Evolutionary conservation across 2,888 invertebrate genomes (phyloP).

Genomic region (Pasiphila rectangulata): DNA sequence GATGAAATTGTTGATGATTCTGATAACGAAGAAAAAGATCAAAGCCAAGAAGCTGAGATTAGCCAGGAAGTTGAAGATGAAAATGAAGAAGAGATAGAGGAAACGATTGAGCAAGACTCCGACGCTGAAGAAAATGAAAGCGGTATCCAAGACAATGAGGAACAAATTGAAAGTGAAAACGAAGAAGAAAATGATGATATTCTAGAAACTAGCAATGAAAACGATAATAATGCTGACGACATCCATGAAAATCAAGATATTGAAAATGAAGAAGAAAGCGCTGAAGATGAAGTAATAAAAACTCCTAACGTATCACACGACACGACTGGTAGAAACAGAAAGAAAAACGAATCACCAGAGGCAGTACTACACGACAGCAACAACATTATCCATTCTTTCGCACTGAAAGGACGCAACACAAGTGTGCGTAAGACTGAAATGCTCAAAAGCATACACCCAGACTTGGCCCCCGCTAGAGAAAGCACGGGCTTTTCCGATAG

Average conservation of each 20-base stretch:
- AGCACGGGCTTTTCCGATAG: slow-evolving; percentile 52
- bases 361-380: slow-evolving; percentile 43
- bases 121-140: slow-evolving; percentile 21
- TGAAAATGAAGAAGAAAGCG: slow-evolving; percentile 22
- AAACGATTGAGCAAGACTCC: slow-evolving; percentile 23
- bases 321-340: slow-evolving; percentile 47
- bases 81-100: slow-evolving; percentile 19
- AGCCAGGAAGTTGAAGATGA: slow-evolving; percentile 12
- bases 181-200: slow-evolving; percentile 26
- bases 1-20: slow-evolving; percentile 17
- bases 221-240: slow-evolving; percentile 10
- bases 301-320: slow-evolving; percentile 45
- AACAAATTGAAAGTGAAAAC: slow-evolving; percentile 25
- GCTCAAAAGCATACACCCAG: slow-evolving; percentile 38
- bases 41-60: slow-evolving; percentile 15
- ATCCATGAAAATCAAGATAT: slow-evolving; percentile 11
- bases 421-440: slow-evolving; percentile 54
- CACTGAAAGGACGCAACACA: slow-evolving; percentile 44
- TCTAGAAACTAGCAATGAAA: slow-evolving; percentile 24
- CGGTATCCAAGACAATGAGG: slow-evolving; percentile 13
- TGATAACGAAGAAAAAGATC: slow-evolving; percentile 13
- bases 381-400: slow-evolving; percentile 46
- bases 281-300: slow-evolving; percentile 22
- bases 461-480: slow-evolving; percentile 48
- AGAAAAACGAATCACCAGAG: slow-evolving; percentile 55